Base-by-base conservation (phyloP, 2,797 vertebrate genomes). In the Aeoliscus strigatus region DNA sequence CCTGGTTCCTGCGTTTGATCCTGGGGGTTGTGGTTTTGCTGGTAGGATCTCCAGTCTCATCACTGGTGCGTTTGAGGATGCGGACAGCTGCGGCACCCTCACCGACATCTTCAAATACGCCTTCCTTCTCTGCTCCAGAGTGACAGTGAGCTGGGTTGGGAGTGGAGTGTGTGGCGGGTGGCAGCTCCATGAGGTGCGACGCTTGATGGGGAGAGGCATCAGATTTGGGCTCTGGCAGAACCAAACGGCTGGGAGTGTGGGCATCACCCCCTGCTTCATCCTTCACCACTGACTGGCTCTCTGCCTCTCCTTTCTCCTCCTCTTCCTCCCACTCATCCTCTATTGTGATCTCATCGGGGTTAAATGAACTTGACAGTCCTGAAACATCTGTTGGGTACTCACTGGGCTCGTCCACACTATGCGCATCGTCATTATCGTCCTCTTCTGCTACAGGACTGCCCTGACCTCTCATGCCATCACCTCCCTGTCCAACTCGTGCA, bases 1-100 rank as follows among this genome's bases (percentile, higher is more conserved):
- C 85, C 86, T 97, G 94, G 79, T 99, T 99, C 57, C 96, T 87
- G 48, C 96, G 92, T 83, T 93, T 98, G 66, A 99, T 96, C 65
- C 71, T 87, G 51, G 83, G 86, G 1, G 90, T 92, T 10, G 82
- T 45, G 1, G 66, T 61, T 4, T 64, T 66, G 18, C 79, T 84
- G 31, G 72, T 78, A 0, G 51, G 8, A 2, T 37, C 47, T 3
- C n/a, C 56, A 0, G 27, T 25, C 47, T 86, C 83, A 1, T 71
- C 74, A n/a, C 90, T 91, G 51, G 80, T 70, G 14, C 96, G 90
- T 58, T 99, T 99, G 10, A 90, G 39, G 0, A 88, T 44, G 60
- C 92, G 73, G 7, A 41, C 48, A 2, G 52, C 39, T 1, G 33
- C 28, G 1, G 43, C 16, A 0, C 65, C 68, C 5, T 61, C 79